Evolutionary conservation across 2,888 invertebrate genomes (phyloP).

Genomic region (Xanthia togata): DNA sequence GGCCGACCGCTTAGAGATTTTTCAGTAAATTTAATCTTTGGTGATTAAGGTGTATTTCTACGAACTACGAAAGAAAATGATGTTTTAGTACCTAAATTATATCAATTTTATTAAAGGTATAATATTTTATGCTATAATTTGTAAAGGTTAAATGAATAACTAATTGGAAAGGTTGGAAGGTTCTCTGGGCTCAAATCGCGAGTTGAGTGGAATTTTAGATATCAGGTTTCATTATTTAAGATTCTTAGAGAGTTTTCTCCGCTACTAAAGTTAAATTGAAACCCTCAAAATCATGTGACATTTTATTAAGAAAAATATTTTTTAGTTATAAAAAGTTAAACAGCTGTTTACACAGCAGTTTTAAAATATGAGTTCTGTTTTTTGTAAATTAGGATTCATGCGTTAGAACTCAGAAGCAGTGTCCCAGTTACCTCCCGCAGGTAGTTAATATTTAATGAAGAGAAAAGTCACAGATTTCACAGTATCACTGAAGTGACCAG

Average conservation of each 20-base stretch:
- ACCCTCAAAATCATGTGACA: slow-evolving; percentile 12
- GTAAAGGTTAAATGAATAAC: slow-evolving; percentile 43
- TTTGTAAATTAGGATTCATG: slow-evolving; percentile 47
- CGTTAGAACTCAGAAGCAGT: slow-evolving; percentile 7
- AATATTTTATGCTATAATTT: slow-evolving; percentile 20
- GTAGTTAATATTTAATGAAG: slow-evolving; percentile 51
- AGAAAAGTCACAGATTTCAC: slow-evolving; percentile 60
- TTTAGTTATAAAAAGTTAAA: neutral
- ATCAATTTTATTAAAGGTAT: slow-evolving; percentile 18
- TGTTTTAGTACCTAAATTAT: slow-evolving; percentile 14
- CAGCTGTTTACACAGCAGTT: slow-evolving; percentile 9
- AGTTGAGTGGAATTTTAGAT: slow-evolving; percentile 26
- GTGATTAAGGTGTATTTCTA: slow-evolving; percentile 5
- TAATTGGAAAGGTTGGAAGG: slow-evolving; percentile 23
- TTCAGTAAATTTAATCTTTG: neutral
- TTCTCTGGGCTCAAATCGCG: slow-evolving; percentile 6
- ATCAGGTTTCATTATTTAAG: slow-evolving; percentile 45
- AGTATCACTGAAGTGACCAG: slow-evolving; percentile 69
- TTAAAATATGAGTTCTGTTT: slow-evolving; percentile 38
- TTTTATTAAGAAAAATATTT: slow-evolving; percentile 15
- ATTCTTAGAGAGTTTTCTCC: slow-evolving; percentile 14
- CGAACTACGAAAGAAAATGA: neutral
- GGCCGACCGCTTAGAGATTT: neutral
- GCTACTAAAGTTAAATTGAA: slow-evolving; percentile 25
- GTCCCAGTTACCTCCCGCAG: slow-evolving; percentile 14